Evolutionary conservation across 2,888 invertebrate species (phyloP).

Genomic region (Cheilosia vulpina): DNA sequence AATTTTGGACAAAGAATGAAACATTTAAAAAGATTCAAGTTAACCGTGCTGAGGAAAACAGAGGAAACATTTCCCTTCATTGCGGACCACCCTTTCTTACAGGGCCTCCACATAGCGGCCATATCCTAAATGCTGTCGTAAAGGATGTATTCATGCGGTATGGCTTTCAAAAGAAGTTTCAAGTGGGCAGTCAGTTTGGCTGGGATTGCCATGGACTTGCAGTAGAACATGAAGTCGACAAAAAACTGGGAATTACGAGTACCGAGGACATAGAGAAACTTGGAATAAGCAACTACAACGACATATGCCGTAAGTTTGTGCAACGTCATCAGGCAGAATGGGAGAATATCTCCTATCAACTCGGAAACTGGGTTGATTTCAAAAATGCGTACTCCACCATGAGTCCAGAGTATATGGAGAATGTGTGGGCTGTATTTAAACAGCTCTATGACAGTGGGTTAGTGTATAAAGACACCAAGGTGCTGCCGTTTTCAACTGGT

Average conservation of each 20-base stretch:
- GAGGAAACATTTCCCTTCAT: conserved; percentile 91
- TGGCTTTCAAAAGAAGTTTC: conserved; percentile 94
- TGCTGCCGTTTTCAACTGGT: conserved; percentile 98
- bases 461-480: conserved; percentile 97
- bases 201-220: conserved; percentile 99
- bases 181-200: conserved; percentile 95
- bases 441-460: conserved; percentile 95
- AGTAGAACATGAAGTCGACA: conserved; percentile 95
- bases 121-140: conserved; percentile 96
- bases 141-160: conserved; percentile 97
- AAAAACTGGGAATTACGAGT: conserved; percentile 93
- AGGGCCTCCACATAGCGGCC: conserved; percentile 98
- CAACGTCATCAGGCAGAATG: conserved; percentile 95
- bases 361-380: conserved; percentile 99
- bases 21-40: conserved; percentile 92
- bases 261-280: conserved; percentile 97
- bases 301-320: conserved; percentile 96
- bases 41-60: conserved; percentile 84
- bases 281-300: conserved; percentile 96
- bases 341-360: conserved; percentile 91
- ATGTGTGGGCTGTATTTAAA: conserved; percentile 98
- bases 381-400: conserved; percentile 98
- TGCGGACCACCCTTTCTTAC: conserved; percentile 99
- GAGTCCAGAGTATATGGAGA: conserved; percentile 98
- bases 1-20: conserved; percentile 93